Conservation (phyloP, 2,888 invertebrate species). For the Noctua pronuba region DNA sequence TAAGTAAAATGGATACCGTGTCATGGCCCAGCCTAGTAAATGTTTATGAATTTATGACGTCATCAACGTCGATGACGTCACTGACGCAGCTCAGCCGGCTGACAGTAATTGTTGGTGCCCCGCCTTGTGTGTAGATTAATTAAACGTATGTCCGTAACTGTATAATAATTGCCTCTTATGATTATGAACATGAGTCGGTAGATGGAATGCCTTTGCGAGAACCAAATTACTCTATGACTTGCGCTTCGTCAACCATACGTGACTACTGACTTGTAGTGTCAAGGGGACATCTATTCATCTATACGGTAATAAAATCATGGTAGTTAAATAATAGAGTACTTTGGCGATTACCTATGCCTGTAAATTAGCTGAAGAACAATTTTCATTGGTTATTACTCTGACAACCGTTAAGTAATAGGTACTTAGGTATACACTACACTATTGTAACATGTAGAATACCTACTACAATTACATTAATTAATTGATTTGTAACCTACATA, state of each 20-base stretch:
- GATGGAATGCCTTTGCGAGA: background rate
- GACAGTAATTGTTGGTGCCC: slow-evolving; percentile 6
- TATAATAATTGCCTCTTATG: background rate
- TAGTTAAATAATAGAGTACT: background rate
- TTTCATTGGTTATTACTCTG: background rate
- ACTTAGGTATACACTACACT: too few relatives aligned
- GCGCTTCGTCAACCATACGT: background rate
- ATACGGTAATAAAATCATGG: background rate
- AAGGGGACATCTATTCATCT: background rate
- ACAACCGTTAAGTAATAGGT: background rate
- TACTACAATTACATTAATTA: background rate
- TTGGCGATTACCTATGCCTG: background rate
- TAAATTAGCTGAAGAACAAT: background rate
- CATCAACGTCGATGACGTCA: slow-evolving; percentile 14
- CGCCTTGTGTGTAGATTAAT: slow-evolving; percentile 13
- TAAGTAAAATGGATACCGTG: background rate
- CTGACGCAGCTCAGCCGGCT: slow-evolving; percentile 1
- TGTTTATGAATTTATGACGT: slow-evolving; percentile 8
- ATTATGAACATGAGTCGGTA: background rate
- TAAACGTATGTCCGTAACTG: slow-evolving; percentile 11
- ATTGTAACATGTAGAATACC: too few relatives aligned
- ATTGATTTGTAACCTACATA: background rate
- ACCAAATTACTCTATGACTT: background rate
- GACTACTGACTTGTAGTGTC: background rate
- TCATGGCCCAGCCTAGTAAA: background rate